phyloP scores from a whole-genome alignment of 2,888 invertebrate genomes.

The Andrena fulva region DNA sequence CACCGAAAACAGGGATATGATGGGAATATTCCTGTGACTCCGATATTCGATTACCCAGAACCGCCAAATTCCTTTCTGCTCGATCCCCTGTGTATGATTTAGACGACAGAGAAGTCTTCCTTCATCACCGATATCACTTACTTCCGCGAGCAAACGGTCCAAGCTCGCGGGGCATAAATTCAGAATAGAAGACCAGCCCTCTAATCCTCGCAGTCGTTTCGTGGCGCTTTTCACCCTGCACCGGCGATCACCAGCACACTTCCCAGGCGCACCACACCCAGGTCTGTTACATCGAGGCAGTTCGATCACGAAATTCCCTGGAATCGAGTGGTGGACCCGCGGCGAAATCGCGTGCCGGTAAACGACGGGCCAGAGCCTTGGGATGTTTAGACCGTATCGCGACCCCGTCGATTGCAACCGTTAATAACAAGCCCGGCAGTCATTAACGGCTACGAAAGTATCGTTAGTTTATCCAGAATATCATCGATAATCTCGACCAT shows the following conservation, averaged over 20 bases:
- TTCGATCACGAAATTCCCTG: slow-evolving; percentile 34
- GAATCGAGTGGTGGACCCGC: slow-evolving; percentile 38
- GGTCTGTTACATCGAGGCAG: background rate
- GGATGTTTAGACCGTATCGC: slow-evolving; percentile 45
- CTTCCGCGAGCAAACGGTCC: too few relatives aligned
- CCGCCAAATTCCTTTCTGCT: slow-evolving; percentile 1
- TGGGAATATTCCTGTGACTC: slow-evolving; percentile 23
- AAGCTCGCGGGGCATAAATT: too few relatives aligned
- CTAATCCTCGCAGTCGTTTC: background rate
- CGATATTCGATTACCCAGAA: slow-evolving; percentile 25
- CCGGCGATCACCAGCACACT: slow-evolving; percentile 3
- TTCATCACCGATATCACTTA: background rate
- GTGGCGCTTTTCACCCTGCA: background rate
- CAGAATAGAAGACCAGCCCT: background rate
- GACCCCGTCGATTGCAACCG: slow-evolving; percentile 6
- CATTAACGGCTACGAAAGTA: slow-evolving; percentile 38
- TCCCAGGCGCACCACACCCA: slow-evolving; percentile 12
- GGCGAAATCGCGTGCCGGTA: slow-evolving; percentile 48
- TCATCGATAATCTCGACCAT: slow-evolving; percentile 12
- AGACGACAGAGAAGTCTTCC: background rate
- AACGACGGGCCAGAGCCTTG: slow-evolving; percentile 46
- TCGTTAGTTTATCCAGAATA: slow-evolving; percentile 23
- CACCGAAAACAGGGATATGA: slow-evolving; percentile 26
- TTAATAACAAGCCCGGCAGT: slow-evolving; percentile 22
- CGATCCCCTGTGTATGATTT: slow-evolving; percentile 9